Base-by-base conservation (phyloP, 2,113 vertebrate species). In the Daphoenositta chrysoptera region DNA sequence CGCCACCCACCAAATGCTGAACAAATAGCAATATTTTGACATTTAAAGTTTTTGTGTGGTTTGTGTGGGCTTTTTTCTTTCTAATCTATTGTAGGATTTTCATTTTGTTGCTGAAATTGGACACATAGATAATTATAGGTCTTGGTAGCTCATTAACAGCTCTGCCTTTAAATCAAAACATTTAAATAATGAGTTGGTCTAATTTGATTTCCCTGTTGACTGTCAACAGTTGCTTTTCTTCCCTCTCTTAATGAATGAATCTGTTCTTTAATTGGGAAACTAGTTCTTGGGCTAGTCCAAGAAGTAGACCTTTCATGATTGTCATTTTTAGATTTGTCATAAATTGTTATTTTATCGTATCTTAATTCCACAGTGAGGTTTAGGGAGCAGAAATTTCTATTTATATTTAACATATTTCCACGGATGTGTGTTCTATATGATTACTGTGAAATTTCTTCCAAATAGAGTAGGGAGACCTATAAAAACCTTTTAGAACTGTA, bases 131-230 rank as follows among this genome's bases (percentile, higher is more conserved):
- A 94, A 97, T 95, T 94, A 90, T 47, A 89, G 61, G 84, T 94
- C 70, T 96, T 79, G 44, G 91, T 93, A 76, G 79, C 79, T 97
- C 90, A 97, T 96, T 94, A 97, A 89, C 44, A 73, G 66, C 54
- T 77, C 47, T 83, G 80, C 17, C 73, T 94, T 95, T 95, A 94
- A 96, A 95, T 92, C 45, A 86, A 93, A 96, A 83, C 70, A 83
- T 87, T 92, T 92, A 94, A 93, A 96, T 96, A 96, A 96, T 95
- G 92, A 95, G 61, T 75, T 68, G 23, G 47, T 94, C 79, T 97
- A 95, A 94, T 97, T 95, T 93, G 76, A 93, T 91, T 95, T 96
- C 86, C 51, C 65, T 93, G 50, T 94, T 95, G 78, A 76, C 77
- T 90, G 73, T 75, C 92, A 96, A 93, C 92, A 83, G 50, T 73